These are phyloP conservation scores for Orthosia cruda DNA, from an alignment of 2,888 invertebrate species.

Conservation along the genomic window DNA sequence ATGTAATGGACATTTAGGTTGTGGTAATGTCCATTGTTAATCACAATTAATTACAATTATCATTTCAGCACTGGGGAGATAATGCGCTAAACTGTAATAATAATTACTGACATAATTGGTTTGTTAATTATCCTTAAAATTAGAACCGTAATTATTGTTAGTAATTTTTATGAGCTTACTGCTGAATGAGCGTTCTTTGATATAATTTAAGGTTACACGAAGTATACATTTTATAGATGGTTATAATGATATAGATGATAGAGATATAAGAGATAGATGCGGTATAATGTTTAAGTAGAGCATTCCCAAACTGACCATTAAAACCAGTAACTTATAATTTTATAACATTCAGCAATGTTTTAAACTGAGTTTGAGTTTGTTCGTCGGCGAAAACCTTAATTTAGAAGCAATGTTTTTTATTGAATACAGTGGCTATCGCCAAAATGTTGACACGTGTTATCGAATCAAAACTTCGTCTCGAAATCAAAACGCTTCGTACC, in stretches of 20 bases:
- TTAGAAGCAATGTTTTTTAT: background rate
- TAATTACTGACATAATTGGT: background rate
- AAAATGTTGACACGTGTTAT: background rate
- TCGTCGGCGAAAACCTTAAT: background rate
- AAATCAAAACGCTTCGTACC: background rate
- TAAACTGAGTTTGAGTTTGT: background rate
- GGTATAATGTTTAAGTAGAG: too few relatives aligned
- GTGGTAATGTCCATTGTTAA: background rate
- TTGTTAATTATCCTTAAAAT: background rate
- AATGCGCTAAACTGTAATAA: background rate
- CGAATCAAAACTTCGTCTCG: background rate
- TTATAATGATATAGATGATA: too few relatives aligned
- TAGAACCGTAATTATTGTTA: too few relatives aligned
- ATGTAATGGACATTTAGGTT: background rate
- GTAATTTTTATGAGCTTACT: too few relatives aligned
- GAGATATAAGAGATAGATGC: too few relatives aligned
- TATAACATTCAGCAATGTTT: background rate
- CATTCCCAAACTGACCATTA: too few relatives aligned
- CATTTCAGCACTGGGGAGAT: background rate
- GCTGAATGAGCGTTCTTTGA: too few relatives aligned
- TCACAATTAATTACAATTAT: slow-evolving; percentile 8
- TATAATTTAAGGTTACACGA: too few relatives aligned
- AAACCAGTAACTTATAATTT: too few relatives aligned
- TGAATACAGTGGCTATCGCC: background rate
- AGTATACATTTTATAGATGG: too few relatives aligned